Base-by-base conservation (phyloP, 2,113 vertebrate species). In the Pithys albifrons region DNA sequence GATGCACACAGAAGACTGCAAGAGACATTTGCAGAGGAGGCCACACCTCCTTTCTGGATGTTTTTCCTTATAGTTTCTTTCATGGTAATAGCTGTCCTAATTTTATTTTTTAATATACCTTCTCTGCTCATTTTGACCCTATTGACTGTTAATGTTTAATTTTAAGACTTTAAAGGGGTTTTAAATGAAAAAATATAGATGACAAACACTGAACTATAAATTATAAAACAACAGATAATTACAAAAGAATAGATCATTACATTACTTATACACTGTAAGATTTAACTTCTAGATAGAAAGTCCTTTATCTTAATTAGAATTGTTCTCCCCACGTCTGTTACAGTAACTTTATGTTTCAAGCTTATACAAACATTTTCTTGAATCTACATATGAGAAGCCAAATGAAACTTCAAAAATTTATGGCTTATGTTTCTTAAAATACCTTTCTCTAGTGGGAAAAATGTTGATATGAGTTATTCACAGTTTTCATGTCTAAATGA, bases 101-200 rank as follows among this genome's bases (percentile, higher is more conserved):
- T 55, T 94, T 61, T 52, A 28, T n/a, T 70, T 54, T 92, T 78
- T 39, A 15, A 57, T 35, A 23, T 23, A 33, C 35, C 18, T 81
- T 25, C 48, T 81, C 43, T 48, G 51, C 12, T 85, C 77, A 85
- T 54, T 89, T 91, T 95, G 91, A 72, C 84, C 75, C 88, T 96
- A 72, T 79, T 94, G 94, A 93, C 89, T 94, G 69, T 92, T 97
- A 96, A 93, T 35, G 28, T 96, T 96, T 88, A 88, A 92, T 91
- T 55, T 95, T 93, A 95, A 93, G 91, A 66, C 57, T 96, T 95
- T 93, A 96, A 85, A 54, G 8, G 4, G 17, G 19, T 41, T 58
- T 70, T 12, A 49, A 73, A 24, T 23, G 4, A 1, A 4, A 39
- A 15, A 65, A 33, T 31, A n/a, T 13, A 48, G 49, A 57, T 35